Evolutionary conservation across 1,140 invertebrate genomes (phyloP).

Genomic region (Drosophila bipectinata): DNA sequence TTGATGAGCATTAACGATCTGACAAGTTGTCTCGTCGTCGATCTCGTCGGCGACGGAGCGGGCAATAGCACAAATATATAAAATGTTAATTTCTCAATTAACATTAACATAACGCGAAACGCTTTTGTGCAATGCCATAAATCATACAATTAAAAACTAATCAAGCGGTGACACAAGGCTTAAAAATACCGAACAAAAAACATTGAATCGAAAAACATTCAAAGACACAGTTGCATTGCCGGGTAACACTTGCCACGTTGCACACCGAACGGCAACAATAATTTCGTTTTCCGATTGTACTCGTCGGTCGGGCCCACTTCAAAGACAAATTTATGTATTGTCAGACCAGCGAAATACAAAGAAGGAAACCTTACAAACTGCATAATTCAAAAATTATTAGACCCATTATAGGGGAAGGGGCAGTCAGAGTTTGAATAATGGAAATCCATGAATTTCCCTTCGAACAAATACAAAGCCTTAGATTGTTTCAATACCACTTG

Average conservation of each 20-base stretch:
- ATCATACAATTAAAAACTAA: conserved; percentile 82
- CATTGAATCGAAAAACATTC: conserved; percentile 6
- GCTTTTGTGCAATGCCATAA: conserved; percentile 76
- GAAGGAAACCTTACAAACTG: conserved; percentile 55
- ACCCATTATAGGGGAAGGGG: conserved; percentile 50
- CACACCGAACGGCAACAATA: conserved; percentile 27
- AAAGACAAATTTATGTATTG: conserved; percentile 80
- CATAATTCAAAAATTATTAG: conserved; percentile 73
- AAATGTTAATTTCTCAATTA: conserved; percentile 80
- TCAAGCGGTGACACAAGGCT: conserved; percentile 77
- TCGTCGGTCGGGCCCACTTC: conserved; percentile 63
- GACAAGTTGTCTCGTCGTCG: conserved; percentile 41
- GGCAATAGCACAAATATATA: conserved; percentile 32
- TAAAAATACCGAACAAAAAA: conserved; percentile 30
- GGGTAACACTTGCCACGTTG: conserved; percentile 29
- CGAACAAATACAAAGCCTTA: conserved; percentile 5
- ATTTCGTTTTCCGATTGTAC: conserved; percentile 17
- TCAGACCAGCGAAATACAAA: conserved; percentile 60
- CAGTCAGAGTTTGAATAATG: neutral
- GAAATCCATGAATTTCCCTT: conserved; percentile 1
- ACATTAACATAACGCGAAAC: conserved; percentile 66
- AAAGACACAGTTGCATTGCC: conserved; percentile 49
- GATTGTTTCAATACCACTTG: neutral
- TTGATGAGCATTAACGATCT: conserved; percentile 70
- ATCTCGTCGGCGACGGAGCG: conserved; percentile 9